Base-by-base conservation (phyloP, 1,140 invertebrate genomes). In the Pseudomyrmex concolor region DNA sequence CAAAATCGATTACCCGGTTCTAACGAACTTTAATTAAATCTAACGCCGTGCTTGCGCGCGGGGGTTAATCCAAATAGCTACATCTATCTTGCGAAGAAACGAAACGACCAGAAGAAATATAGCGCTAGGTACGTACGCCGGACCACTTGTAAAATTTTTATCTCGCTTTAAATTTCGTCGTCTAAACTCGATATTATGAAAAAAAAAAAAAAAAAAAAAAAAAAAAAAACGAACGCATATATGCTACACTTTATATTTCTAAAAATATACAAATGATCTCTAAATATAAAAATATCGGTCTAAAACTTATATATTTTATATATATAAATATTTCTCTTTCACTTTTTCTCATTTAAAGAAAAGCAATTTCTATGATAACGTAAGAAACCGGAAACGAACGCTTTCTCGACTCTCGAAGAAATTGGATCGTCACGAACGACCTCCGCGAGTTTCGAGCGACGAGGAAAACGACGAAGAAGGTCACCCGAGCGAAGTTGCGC, bases 21-120 rank as follows among this genome's bases (percentile, higher is more conserved):
- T 82, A 55, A 72, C 59, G 45, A 64, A 54, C 25, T 62, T 74
- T 82, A 74, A 82, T 77, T 34, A 62, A 82, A 82, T 72, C 13
- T 50, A 50, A 84, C 64, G 17, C 45, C 83, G 86, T 77, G 64
- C 85, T 74, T 60, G 62, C 66, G 71, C 70, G n/a, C 81, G 83
- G 73, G 0, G 82, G 76, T 67, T 77, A 77, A 67, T 77, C 54
- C 1, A 12, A 66, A 25, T 73, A 17, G 55, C 17, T 10, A 77
- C 67, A 77, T 77, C 34, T 48, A 77, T 68, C 34, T 7, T 1
- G 13, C 10, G 63, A 67, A 4, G 48, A 25, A 22, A 48, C 15
- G 64, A 48, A 12, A 48, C 10, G 64, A 22, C 13, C 34, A 7
- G 34, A 34, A 34, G 34, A 63, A 68, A 66, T 9, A 25, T 9